Evolutionary conservation across 2,797 vertebrate genomes (phyloP), one percentile per base, ranked within the genome.

Genomic region (Sylvilagus floridanus): DNA sequence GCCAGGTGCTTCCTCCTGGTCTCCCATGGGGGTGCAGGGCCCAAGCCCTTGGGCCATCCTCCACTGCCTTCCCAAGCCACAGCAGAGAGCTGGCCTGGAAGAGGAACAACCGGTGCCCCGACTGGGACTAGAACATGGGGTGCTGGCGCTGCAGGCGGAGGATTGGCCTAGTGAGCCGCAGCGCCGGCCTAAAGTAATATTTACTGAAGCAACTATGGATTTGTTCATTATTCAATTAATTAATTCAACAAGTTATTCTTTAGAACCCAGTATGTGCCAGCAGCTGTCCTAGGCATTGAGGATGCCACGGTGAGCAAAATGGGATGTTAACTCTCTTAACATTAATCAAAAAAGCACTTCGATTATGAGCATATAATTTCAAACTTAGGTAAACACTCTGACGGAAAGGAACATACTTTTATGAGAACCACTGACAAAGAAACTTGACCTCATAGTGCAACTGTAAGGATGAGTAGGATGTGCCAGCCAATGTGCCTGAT

Each of bases 181-280:
- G 42, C 1, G 8, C 42, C 42, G 8, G 42, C 42, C 24, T 77
- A 81, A 90, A 84, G 21, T 88, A 73, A 28, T 88, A 81, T 84
- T 88, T 72, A 84, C 32, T 81, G 47, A 88, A 82, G 16, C 17
- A 88, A 54, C 54, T 63, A 37, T 72, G 28, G 13, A 77, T 81
- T 47, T 91, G n/a, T 84, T 84, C 73, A 88, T 54, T 72, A 68
- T 78, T 85, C 65, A 88, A 84, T 76, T 84, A 96, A 96, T 68
- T 90, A 77, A 94, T 63, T 93, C 60, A 88, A 81, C 62, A 94
- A 84, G 79, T 87, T 84, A 62, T 81, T 73, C 1, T 28, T 68
- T 16, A 95, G n/a, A 17, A 77, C 42, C 4, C 69, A 78, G 19
- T 82, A 66, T 84, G 26, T 54, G 30, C 13, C 13, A 72, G 26